Conservation (phyloP, 2,113 vertebrate genomes). For the Daubentonia madagascariensis region DNA sequence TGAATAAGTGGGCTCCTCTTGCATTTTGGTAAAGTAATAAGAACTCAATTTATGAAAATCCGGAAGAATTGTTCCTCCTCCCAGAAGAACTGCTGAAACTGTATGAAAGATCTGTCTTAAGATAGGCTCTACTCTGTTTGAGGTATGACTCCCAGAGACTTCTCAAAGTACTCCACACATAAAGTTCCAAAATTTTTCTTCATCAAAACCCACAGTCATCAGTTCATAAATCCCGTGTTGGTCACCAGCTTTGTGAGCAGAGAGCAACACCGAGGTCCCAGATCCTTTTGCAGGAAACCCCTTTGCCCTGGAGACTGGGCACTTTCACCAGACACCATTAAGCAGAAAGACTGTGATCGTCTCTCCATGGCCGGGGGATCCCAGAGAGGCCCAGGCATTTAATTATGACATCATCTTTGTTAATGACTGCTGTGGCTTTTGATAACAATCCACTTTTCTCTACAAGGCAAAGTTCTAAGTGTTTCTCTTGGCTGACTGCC, state of each 20-base stretch:
- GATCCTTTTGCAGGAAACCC: constrained; percentile 9
- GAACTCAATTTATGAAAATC: background rate
- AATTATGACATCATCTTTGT: constrained; percentile 64
- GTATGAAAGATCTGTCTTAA: background rate
- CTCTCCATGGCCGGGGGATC: constrained; percentile 7
- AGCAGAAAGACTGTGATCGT: background rate
- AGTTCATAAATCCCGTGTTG: constrained; percentile 3
- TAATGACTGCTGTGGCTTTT: constrained; percentile 64
- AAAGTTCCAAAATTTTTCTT: background rate
- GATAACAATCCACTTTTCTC: constrained; percentile 58
- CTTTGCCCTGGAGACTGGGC: background rate
- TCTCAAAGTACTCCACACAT: background rate
- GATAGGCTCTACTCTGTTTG: background rate
- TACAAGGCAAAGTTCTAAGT: constrained; percentile 26
- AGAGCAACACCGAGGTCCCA: background rate
- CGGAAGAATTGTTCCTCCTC: background rate
- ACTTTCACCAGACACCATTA: constrained; percentile 34
- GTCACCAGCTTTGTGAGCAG: background rate
- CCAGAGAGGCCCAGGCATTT: constrained; percentile 48
- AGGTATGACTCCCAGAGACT: constrained; percentile 30
- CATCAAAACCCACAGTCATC: constrained; percentile 1
- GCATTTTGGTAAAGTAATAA: background rate
- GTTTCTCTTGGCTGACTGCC: constrained; percentile 60
- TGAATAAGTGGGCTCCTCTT: background rate
- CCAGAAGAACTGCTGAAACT: background rate